Conservation (phyloP, 2,888 invertebrate species). For the Cyaniris semiargus region DNA sequence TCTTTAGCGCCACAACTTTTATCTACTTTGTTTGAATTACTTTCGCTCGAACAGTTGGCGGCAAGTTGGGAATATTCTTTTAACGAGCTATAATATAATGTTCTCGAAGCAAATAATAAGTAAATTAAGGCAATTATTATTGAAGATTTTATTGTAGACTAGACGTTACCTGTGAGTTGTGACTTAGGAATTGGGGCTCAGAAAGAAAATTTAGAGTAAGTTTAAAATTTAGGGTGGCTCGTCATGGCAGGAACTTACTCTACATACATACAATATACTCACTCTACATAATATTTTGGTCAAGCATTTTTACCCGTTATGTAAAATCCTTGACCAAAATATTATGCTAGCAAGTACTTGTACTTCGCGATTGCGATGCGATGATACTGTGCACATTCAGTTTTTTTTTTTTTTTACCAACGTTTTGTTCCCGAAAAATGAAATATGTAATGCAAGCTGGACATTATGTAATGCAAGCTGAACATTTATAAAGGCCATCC, state of each 20-base stretch:
- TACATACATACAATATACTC: too few relatives aligned
- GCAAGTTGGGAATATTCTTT: slow-evolving; percentile 36
- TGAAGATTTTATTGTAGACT: not conserved
- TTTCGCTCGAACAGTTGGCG: slow-evolving; percentile 53
- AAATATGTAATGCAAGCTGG: slow-evolving; percentile 38
- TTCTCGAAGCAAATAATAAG: slow-evolving; percentile 30
- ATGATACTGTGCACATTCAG: slow-evolving; percentile 13
- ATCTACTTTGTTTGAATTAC: slow-evolving; percentile 79
- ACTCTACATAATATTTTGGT: too few relatives aligned
- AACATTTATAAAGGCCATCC: too few relatives aligned
- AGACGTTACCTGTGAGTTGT: not conserved
- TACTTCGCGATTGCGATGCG: too few relatives aligned
- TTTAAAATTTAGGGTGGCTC: too few relatives aligned
- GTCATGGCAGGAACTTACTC: too few relatives aligned
- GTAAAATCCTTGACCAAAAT: too few relatives aligned
- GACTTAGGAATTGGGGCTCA: too few relatives aligned
- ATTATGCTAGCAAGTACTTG: too few relatives aligned
- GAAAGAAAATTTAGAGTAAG: too few relatives aligned
- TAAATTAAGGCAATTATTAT: not conserved
- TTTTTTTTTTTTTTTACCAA: not conserved
- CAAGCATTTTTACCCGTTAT: too few relatives aligned
- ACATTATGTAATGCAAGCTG: too few relatives aligned
- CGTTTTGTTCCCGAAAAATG: slow-evolving; percentile 35
- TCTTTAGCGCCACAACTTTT: slow-evolving; percentile 75
- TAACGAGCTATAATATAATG: slow-evolving; percentile 34